Base-by-base conservation (phyloP, 2,888 invertebrate species). In the Molorchus minor region DNA sequence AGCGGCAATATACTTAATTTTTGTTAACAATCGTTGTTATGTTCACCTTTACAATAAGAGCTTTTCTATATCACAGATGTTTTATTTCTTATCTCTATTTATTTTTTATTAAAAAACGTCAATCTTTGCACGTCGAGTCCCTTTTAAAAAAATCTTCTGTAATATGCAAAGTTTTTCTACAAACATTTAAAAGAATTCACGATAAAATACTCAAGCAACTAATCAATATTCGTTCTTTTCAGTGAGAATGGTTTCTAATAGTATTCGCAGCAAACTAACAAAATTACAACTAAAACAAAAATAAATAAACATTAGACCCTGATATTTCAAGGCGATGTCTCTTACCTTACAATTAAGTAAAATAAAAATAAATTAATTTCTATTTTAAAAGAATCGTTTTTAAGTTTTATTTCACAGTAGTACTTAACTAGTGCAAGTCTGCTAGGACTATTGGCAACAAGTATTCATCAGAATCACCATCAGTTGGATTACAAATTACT, bases 391-490 rank as follows among this genome's bases (percentile, higher is more conserved):
- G 40, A 49, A 35, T 36, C 57, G 56, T 65, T 59, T n/a, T 58
- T 62, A 55, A 45, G 55, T 45, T 58, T 62, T 58, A 56, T 56
- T 61, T 61, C 53, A 45, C 60, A 59, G 59, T 67, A 61, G 58
- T 70, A 64, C 71, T 71, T 71, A 71, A 73, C 82, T 83, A 83
- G 70, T 83, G 81, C 62, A 84, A 80, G 75, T 85, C 85, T 54
- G 81, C 79, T 63, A 84, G 77, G 61, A 85, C 83, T 71, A 84
- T 80, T 65, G 85, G 85, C 79, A 85, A 80, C 67, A 86, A 80
- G 70, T 84, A 85, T 75, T 85, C 85, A 72, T 85, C 84, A 45
- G 85, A 85, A 71, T 85, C 84, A 33, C 84, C 84, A 10, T 75
- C 78, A 49, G 79, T 76, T 17, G 85, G 83, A 75, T 83, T 80